Evolutionary conservation across 2,888 invertebrate species (phyloP), one percentile per base, ranked within the genome.

Genomic region (Baccha elongata): DNA sequence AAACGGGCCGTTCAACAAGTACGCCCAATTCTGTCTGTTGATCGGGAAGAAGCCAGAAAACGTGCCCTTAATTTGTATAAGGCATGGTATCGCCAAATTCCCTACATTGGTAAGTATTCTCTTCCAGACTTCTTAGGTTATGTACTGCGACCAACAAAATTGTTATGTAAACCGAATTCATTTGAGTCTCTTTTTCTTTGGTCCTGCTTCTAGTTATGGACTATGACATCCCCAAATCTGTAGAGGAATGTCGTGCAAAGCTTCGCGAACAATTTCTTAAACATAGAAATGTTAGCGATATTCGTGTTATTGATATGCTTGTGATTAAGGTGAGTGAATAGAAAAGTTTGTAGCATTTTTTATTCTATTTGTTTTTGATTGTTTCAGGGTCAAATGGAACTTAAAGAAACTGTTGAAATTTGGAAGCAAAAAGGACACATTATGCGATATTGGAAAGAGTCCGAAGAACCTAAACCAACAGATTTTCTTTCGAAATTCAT

Each of bases 71-170:
- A 94, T 90, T 92, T 99, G 69, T 99, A 98, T 91, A 97, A 96
- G 92, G 95, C 97, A 71, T 99, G 98, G 98, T 97, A 96, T 91
- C 94, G 98, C 85, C 97, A 98, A 91, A 92, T 98, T 80, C 98
- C 98, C 6, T 95, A 94, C 89, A 93, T 98, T 88, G 94, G 98
- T 97, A 92, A 92, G 94, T 92, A 84, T 35, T 7, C 3, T 5
- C 21, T 8, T 29, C 17, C 0, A 32, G 32, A 17, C 19, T 60
- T 55, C 50, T 26, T 75, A 75, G 55, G 74, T 80, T 84, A 83
- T 79, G 79, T 68, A 15, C 29, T 50, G 2, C 40, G 10, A 15
- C 29, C 10, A 26, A 44, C 62, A 62, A 64, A 64, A 68, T 60
- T 76, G 83, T 83, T 83, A 83, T 78, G 40, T 83, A 83, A 83